Evolutionary conservation across 2,888 invertebrate genomes (phyloP).

Genomic region (Diadegma fenestrale): DNA sequence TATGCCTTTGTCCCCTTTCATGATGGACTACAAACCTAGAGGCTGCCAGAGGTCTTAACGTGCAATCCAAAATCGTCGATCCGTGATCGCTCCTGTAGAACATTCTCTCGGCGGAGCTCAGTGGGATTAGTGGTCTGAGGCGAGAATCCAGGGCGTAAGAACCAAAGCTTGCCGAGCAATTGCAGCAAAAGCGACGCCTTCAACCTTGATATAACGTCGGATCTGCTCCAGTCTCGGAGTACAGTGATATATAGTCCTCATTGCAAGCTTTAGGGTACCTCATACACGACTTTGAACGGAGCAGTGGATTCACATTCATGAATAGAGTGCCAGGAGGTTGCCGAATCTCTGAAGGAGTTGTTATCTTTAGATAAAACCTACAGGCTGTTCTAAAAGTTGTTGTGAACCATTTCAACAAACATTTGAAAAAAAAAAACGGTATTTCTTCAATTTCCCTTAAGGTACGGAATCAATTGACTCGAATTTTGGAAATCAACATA

Average conservation of each 20-base stretch:
- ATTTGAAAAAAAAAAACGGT: no score
- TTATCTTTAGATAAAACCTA: background rate
- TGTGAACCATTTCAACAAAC: background rate
- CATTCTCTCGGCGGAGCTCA: constrained; percentile 48
- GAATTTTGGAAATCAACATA: no score
- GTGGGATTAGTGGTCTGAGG: constrained; percentile 53
- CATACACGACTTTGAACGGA: constrained; percentile 3
- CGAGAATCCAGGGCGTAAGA: constrained; percentile 53
- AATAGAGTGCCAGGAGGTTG: constrained; percentile 19
- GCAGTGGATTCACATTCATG: constrained; percentile 29
- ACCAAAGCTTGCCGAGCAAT: constrained; percentile 57
- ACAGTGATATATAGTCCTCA: constrained; percentile 22
- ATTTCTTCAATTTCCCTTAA: background rate
- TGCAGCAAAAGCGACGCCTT: constrained; percentile 61
- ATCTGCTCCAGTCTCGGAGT: constrained; percentile 51
- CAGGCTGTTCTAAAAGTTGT: background rate
- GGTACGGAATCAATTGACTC: no score
- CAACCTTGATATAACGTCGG: constrained; percentile 61
- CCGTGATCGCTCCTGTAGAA: constrained; percentile 58
- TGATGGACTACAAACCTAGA: constrained; percentile 23
- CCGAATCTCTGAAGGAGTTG: constrained; percentile 44
- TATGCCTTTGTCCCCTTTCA: constrained; percentile 1
- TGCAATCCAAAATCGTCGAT: constrained; percentile 67
- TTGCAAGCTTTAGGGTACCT: background rate
- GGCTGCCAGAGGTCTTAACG: constrained; percentile 52